phyloP scores from a whole-genome alignment of 1,140 invertebrate genomes.

The Piezodorus guildinii region DNA sequence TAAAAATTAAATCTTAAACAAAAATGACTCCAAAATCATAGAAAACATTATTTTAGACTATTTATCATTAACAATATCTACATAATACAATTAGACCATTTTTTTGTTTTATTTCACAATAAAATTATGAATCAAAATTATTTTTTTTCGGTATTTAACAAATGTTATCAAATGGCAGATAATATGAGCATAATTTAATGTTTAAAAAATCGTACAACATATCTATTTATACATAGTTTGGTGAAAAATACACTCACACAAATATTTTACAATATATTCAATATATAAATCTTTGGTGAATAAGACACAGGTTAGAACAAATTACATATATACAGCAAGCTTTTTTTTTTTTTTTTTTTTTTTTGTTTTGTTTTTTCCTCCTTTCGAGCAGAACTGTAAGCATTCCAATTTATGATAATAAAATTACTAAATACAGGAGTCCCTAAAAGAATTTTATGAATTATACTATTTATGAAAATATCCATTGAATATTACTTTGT shows the following conservation, averaged over 20 bases:
- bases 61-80: constrained; percentile 11
- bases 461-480: too few relatives aligned
- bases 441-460: too few relatives aligned
- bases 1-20: background rate
- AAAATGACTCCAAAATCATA: constrained; percentile 6
- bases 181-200: constrained; percentile 14
- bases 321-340: background rate
- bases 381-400: too few relatives aligned
- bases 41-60: constrained; percentile 5
- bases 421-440: too few relatives aligned
- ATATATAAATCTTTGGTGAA: constrained; percentile 2
- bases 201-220: background rate
- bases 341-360: background rate
- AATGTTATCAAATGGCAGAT: constrained; percentile 17
- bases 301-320: constrained; percentile 3
- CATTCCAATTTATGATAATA: too few relatives aligned
- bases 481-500: too few relatives aligned
- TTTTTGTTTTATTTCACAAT: constrained; percentile 4
- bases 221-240: constrained; percentile 4
- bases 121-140: constrained; percentile 1
- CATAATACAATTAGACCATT: constrained; percentile 10
- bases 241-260: constrained; percentile 3
- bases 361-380: background rate
- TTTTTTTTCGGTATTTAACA: background rate
- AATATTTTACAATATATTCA: constrained; percentile 1